These are phyloP conservation scores for Lamprotornis superbus DNA, from an alignment of 2,113 vertebrate species.

Conservation along the genomic window DNA sequence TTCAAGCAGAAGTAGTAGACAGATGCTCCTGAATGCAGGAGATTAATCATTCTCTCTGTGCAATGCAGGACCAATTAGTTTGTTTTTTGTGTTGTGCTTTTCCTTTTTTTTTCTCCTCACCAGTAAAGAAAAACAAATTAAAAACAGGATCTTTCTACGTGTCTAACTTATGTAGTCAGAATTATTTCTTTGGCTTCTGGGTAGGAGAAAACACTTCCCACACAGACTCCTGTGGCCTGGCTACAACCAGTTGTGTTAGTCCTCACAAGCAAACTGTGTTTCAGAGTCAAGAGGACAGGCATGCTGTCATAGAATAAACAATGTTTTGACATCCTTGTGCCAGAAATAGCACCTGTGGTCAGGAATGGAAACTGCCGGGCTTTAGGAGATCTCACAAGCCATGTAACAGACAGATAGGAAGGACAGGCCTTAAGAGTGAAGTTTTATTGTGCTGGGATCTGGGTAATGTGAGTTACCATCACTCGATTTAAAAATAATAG, in stretches of 20 bases:
- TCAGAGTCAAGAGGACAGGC: background rate
- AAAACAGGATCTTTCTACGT: background rate
- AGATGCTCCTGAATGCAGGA: slow-evolving; percentile 28
- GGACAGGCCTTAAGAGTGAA: background rate
- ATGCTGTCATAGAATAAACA: background rate
- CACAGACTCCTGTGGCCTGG: background rate
- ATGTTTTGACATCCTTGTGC: background rate
- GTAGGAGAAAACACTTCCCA: background rate
- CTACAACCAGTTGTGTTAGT: background rate
- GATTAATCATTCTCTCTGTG: slow-evolving; percentile 32
- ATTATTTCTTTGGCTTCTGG: background rate
- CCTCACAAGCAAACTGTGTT: background rate
- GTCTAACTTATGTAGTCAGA: background rate
- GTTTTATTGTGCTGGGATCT: background rate
- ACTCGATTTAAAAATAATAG: background rate
- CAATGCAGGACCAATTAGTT: slow-evolving; percentile 30
- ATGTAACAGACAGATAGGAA: background rate
- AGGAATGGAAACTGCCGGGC: background rate
- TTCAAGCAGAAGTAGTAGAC: slow-evolving; percentile 28
- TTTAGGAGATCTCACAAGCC: background rate
- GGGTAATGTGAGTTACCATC: background rate
- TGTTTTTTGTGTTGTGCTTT: background rate
- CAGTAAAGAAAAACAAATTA: slow-evolving; percentile 33
- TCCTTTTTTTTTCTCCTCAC: background rate
- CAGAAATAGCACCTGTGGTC: background rate